Evolutionary conservation across 1,140 invertebrate genomes (phyloP), one percentile per base, ranked within the genome.

Genomic region (Lanistes nyassanus): DNA sequence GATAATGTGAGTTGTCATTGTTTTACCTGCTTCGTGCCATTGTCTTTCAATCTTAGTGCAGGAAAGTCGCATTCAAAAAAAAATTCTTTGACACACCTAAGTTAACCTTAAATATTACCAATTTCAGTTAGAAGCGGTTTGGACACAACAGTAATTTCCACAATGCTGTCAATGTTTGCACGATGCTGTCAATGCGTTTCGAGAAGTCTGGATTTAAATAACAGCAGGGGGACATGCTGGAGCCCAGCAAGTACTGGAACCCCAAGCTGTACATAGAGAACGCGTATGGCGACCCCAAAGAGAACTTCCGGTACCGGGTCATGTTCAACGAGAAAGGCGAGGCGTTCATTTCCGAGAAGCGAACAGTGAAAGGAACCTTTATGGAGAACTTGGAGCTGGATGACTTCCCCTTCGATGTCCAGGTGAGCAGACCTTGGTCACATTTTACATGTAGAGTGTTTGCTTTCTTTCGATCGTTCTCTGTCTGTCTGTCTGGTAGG

Each of bases 261-360:
- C 88, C 88, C 11, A 87, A 88, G 78, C 72, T 89, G 23, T 88
- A 85, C 77, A 88, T 89, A 29, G 88, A 89, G 75, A 89, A 89
- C 76, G 86, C 85, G 13, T 79, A 86, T 21, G 87, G 86, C 0
- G 88, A 89, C 58, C 86, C 87, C 2, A 89, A 89, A 70, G 87
- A 89, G 71, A 82, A 84, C 39, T 79, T 87, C n/a, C 78, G 86
- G 6, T 81, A 86, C 74, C 74, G 83, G 16, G 76, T 88, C 11
- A 68, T 84, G 21, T 87, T 84, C 77, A 86, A 88, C 77, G 83
- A 87, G 39, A 84, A 85, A 53, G 86, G 84, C 0, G 84, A 89
- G 47, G 86, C 87, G 0, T 88, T 79, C 76, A 81, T 89, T 34
- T 83, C 83, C 9, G 87, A 89, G 77, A 88, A 87, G 70, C 68